phyloP scores from a whole-genome alignment of 1,140 invertebrate genomes.

The Drosophila azteca region DNA sequence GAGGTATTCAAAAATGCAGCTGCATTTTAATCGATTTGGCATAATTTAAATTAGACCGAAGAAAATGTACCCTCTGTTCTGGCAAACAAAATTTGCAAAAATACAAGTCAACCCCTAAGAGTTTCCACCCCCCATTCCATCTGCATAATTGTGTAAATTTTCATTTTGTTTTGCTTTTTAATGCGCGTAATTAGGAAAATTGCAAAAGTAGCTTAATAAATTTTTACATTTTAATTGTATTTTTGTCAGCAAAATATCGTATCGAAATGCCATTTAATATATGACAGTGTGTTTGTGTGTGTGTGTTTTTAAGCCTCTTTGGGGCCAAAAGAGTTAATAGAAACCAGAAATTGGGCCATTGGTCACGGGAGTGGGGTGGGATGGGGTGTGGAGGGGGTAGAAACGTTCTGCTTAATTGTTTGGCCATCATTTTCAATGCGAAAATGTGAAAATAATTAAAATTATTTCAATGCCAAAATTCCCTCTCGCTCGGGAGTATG shows the following conservation, averaged over 20 bases:
- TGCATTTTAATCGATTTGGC: conserved; percentile 11
- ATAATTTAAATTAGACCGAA: conserved; percentile 21
- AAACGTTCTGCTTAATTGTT: conserved; percentile 48
- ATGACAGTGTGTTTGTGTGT: conserved; percentile 1
- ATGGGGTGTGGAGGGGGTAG: too few species aligned
- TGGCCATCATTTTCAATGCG: conserved; percentile 47
- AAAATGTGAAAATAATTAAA: conserved; percentile 42
- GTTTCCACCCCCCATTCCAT: not conserved
- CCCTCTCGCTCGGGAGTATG: not conserved
- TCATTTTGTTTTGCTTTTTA: conserved; percentile 34
- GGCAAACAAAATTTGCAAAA: conserved; percentile 36
- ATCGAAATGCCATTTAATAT: conserved; percentile 47
- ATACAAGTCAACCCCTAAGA: conserved; percentile 28
- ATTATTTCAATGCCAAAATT: conserved; percentile 55
- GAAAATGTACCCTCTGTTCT: conserved; percentile 11
- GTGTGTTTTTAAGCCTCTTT: conserved; percentile 39
- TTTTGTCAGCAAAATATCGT: conserved; percentile 4
- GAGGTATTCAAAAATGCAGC: not conserved
- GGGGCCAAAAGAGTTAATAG: conserved; percentile 49
- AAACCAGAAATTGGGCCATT: conserved; percentile 39
- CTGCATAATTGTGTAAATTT: conserved; percentile 20
- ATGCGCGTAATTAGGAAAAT: conserved; percentile 59
- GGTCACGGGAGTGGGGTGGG: conserved; percentile 1
- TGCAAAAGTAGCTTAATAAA: conserved; percentile 60
- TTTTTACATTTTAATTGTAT: conserved; percentile 64